Evolutionary conservation across 1,140 invertebrate species (phyloP), one percentile per base, ranked within the genome.

Genomic region (Eumaeus atala): DNA sequence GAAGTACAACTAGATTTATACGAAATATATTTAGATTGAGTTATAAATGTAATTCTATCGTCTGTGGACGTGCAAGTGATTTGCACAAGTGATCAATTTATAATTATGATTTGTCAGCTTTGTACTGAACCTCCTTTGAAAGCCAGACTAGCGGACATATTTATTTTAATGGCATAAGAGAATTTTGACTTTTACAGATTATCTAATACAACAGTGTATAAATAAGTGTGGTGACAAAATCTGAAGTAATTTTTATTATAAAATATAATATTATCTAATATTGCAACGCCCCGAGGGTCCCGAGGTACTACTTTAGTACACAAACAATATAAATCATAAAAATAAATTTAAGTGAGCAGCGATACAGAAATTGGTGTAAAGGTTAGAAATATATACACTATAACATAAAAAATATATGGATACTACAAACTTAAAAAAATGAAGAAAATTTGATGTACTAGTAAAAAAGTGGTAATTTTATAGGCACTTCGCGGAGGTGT

Each of bases 1-100:
- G 65, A 70, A 44, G 14, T 44, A 44, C 40, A 44, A 44, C 40
- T 44, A 44, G 66, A 61, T 64, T 54, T 55, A 52, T 51, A 54
- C 60, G 47, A 48, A 38, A 54, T 67, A 66, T 71, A 63, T 63
- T 63, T 57, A 57, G 48, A 51, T 33, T 16, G 40, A 44, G 33
- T 21, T 34, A 57, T 51, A 44, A 60, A 65, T 61, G 40, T 44
- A 16, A 44, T 44, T 44, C 40, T 44, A 44, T 44, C 40, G 17
- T 44, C 14, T 44, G 40, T 16, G 40, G 40, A 44, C 40, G 40
- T 4, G 40, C 14, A 44, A 44, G 17, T 44, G 40, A 44, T 16
- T 16, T 44, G 40, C 40, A 16, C 40, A 44, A 44, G 40, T 44
- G 40, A 44, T 14, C 40, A 9, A 44, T 44, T 44, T 44, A 16